Percentiles rank a stretch among this genome's conserved stretches.
These are phyloP conservation scores for Cordilura impudica DNA, from an alignment of 2,888 invertebrate species.

Conservation along the genomic window DNA sequence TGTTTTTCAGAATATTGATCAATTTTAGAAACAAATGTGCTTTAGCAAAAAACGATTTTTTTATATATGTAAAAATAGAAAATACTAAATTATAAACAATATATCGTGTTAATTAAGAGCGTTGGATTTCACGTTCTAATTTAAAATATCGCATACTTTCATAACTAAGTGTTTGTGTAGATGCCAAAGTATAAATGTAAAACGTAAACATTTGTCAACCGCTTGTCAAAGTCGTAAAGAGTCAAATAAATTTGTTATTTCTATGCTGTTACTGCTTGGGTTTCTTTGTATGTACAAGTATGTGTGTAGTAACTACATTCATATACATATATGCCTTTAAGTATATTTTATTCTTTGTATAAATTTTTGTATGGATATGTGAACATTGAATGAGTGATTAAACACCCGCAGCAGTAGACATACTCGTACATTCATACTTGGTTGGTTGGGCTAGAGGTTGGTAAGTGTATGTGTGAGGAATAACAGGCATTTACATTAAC, in stretches of 20 bases:
- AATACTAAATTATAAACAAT: too few relatives aligned
- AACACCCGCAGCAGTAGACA: slow-evolving; percentile 53
- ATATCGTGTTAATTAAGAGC: too few relatives aligned
- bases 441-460: background rate
- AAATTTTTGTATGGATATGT: background rate
- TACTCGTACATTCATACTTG: too few relatives aligned
- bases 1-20: too few relatives aligned
- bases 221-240: slow-evolving; percentile 70
- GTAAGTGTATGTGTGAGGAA: background rate
- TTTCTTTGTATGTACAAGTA: background rate
- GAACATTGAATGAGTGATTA: slow-evolving; percentile 45
- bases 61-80: too few relatives aligned
- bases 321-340: background rate
- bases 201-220: slow-evolving; percentile 71
- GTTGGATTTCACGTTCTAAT: too few relatives aligned
- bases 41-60: too few relatives aligned
- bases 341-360: background rate
- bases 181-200: slow-evolving; percentile 49
- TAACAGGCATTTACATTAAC: slow-evolving; percentile 66
- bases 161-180: background rate
- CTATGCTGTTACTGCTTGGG: background rate
- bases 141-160: background rate
- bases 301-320: background rate
- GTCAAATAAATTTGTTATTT: slow-evolving; percentile 65
- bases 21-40: too few relatives aligned